Base-by-base conservation (phyloP, 2,888 invertebrate species). In the Leucophenga maculata region DNA sequence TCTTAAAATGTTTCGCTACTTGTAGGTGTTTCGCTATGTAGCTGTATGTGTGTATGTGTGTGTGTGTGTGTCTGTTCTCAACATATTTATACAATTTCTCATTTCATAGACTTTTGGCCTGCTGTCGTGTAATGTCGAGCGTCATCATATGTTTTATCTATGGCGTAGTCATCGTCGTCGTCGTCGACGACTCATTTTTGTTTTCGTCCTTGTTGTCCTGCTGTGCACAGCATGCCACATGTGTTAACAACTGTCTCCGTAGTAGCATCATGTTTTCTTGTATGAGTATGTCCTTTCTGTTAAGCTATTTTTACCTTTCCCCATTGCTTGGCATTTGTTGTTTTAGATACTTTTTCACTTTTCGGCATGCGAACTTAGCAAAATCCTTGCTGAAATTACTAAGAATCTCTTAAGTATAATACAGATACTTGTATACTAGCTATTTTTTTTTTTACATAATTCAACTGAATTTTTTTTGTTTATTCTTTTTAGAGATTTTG, bases 81-180 rank as follows among this genome's bases (percentile, higher is more conserved):
- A 80, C 82, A 80, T 80, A 80, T 83, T 80, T 80, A 80, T 76
- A 80, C 82, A 83, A 82, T 80, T 80, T 80, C 80, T 82, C 46
- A 20, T 80, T 79, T 80, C 80, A 83, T 83, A 83, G 84, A 78
- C 69, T 64, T 79, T 46, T 46, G 26, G 14, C 22, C 54, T 67
- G n/a, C 9, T 48, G 13, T 67, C 32, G 13, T 66, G 13, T 66
- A 50, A n/a, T 22, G 54, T 69, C 52, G 16, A 16, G 20, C n/a
- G 44, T 69, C 69, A 71, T 71, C 70, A 70, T 55, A 8, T 6
- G 13, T 52, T n/a, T 18, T 68, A 31, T 31, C 9, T 54, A 67
- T 67, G 48, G 52, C 31, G 65, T 69, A 59, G 71, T 76, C 72
- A 75, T 75, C 69, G 74, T 69, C 71, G 72, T 69, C 31, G 59